Percentiles rank a stretch among this genome's conserved stretches.
Evolutionary conservation across 2,113 vertebrate species (phyloP).

Genomic region (Rafetus swinhoei): DNA sequence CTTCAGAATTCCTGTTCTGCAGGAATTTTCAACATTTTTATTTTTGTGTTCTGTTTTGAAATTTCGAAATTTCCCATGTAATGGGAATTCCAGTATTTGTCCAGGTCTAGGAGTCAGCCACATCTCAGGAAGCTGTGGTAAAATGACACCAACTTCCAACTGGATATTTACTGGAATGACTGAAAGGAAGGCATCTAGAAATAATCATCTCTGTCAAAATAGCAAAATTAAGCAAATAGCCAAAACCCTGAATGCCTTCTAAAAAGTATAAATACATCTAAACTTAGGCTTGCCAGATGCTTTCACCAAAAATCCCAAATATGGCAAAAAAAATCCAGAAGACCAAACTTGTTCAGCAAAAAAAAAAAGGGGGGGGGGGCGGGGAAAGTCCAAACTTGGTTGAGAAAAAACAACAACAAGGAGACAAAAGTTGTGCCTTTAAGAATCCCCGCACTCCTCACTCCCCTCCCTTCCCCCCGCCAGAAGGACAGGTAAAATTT

Average conservation of each 20-base stretch:
- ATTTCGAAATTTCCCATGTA: not conserved
- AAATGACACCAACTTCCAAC: not conserved
- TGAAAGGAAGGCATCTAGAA: not conserved
- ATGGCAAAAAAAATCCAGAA: too few species aligned
- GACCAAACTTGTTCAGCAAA: too few species aligned
- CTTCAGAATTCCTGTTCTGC: not conserved
- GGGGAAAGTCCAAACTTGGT: too few species aligned
- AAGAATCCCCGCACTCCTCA: too few species aligned
- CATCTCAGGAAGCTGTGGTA: not conserved
- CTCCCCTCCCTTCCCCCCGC: too few species aligned
- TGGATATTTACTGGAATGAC: not conserved
- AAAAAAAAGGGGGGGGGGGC: not conserved
- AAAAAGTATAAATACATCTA: not conserved
- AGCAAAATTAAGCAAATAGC: not conserved
- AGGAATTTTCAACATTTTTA: not conserved
- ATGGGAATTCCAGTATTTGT: accelerated
- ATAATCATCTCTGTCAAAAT: not conserved
- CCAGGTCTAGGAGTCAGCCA: not conserved
- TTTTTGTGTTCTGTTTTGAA: not conserved
- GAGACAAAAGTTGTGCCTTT: too few species aligned
- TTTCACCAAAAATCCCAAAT: too few species aligned
- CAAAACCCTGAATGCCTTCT: not conserved
- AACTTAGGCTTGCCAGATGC: not conserved
- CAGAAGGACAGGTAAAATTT: too few species aligned
- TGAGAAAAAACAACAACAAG: too few species aligned